Conservation (phyloP, 2,797 vertebrate species). For the Mus minutoides region DNA sequence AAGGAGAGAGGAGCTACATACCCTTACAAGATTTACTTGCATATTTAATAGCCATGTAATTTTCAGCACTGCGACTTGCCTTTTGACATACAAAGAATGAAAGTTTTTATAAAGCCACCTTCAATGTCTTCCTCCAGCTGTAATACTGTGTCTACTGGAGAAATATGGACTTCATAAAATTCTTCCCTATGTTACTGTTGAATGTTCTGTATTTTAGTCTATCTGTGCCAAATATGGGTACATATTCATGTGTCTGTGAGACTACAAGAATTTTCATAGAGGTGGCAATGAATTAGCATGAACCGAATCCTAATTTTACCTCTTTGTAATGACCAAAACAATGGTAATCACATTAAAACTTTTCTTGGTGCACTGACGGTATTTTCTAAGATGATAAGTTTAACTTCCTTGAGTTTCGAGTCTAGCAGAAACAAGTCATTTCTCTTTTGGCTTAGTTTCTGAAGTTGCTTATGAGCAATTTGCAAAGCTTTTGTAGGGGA, state of each 20-base stretch:
- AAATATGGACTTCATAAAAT: not conserved
- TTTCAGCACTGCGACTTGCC: not conserved
- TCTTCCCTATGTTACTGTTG: not conserved
- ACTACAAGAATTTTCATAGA: not conserved
- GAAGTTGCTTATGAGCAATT: conserved; percentile 86
- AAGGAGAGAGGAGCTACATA: no score
- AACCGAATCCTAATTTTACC: not conserved
- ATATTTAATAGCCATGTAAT: not conserved
- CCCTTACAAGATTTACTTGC: not conserved
- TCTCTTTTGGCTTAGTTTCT: conserved; percentile 68
- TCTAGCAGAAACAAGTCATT: conserved; percentile 74
- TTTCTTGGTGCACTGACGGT: conserved; percentile 53
- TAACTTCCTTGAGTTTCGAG: conserved; percentile 73
- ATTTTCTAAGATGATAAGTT: conserved; percentile 75
- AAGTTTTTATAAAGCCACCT: conserved; percentile 1
- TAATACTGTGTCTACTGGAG: not conserved
- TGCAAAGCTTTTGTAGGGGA: conserved; percentile 82
- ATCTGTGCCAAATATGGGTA: not conserved
- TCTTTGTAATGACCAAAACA: not conserved
- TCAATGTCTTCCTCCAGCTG: not conserved
- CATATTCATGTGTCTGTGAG: not conserved
- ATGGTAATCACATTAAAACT: conserved; percentile 32
- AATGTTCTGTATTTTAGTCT: not conserved
- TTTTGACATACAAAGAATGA: conserved; percentile 16
- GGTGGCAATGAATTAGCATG: not conserved